Evolutionary conservation across 2,797 vertebrate genomes (phyloP), one percentile per base, ranked within the genome.

Genomic region (Coilia nasus): DNA sequence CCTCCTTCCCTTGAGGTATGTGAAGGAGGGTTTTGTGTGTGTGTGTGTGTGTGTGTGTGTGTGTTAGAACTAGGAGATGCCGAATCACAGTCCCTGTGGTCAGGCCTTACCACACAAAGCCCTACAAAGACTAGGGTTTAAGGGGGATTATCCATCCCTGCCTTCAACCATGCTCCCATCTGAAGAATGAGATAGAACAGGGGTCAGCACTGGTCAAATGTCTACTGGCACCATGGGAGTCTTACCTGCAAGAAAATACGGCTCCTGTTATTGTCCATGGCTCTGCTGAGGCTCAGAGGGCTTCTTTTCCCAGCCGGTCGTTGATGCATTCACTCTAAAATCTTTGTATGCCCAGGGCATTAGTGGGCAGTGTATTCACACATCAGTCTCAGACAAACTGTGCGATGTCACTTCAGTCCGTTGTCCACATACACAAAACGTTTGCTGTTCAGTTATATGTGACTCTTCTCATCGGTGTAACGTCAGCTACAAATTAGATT

Each of bases 141-240:
- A 28, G 46, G 80, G 83, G 84, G 84, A 85, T 85, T 85, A 85
- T 25, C 84, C 59, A 82, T 82, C 47, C 71, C 75, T 81, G 78
- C 59, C 80, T 54, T 59, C 57, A 57, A 28, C 41, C 50, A n/a
- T 60, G 57, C 47, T 25, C 57, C 56, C n/a, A 81, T 71, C 64
- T 71, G 64, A 71, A 71, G 64, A 71, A 71, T 71, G 64, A 71
- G 64, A 71, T 71, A 71, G 64, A 31, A 14, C 5, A 41, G 28
- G 17, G 64, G 64, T 71, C 64, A 71, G 28, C 28, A 71, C 64
- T 31, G 64, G 64, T 71, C 64, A 71, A 31, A 71, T 71, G 64
- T 71, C 64, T 71, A 31, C 64, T 71, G 64, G 64, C 28, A 35
- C 28, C 64, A 25, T 71, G 64, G 64, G 28, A 31, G 25, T 25